These are phyloP conservation scores for Cordylochernes scorpioides DNA, from an alignment of 2,888 invertebrate species.

Conservation along the genomic window DNA sequence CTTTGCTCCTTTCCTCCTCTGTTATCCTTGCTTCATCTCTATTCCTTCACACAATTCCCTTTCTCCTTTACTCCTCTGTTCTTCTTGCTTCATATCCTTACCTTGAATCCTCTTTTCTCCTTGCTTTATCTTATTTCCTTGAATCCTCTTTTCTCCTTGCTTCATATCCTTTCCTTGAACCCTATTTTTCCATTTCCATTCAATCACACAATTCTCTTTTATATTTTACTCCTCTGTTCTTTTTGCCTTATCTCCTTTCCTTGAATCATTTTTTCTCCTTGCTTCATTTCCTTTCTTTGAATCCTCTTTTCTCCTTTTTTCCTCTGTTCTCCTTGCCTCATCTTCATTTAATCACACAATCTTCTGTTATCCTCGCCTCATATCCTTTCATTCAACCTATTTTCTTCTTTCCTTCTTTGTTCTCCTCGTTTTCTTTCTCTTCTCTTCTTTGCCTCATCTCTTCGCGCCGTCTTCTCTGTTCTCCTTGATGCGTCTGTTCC, in stretches of 20 bases:
- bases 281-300: slow-evolving; percentile 1
- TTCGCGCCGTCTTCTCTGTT: too few species aligned
- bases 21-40: background rate
- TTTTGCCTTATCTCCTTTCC: background rate
- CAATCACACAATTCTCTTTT: background rate
- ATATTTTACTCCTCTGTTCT: background rate
- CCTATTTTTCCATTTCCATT: background rate
- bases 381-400: too few species aligned
- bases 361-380: too few species aligned
- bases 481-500: too few species aligned
- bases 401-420: too few species aligned
- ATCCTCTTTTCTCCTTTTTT: too few species aligned
- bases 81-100: background rate
- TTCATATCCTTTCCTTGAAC: background rate
- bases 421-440: too few species aligned
- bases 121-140: background rate
- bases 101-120: background rate
- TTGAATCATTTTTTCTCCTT: background rate
- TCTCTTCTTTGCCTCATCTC: too few species aligned
- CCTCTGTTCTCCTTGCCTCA: too few species aligned
- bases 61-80: background rate
- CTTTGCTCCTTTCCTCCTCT: too few species aligned
- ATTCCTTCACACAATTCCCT: background rate
- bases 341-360: too few species aligned
- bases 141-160: background rate